Evolutionary conservation across 2,888 invertebrate species (phyloP).

Genomic region (Scaeva pyrastri): DNA sequence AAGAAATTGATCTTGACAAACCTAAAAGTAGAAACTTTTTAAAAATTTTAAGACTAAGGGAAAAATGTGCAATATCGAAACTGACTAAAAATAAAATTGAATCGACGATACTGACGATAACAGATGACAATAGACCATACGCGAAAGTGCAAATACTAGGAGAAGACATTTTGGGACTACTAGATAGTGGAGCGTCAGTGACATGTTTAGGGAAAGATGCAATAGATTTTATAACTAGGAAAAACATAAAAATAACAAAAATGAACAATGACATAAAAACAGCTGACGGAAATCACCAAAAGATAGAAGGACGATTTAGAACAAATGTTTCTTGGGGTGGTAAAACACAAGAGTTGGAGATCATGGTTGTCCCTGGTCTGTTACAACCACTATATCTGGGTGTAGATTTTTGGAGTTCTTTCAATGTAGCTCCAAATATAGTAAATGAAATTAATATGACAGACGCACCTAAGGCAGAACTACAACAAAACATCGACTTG

Average conservation of each 20-base stretch:
- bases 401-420: background rate
- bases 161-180: background rate
- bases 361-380: background rate
- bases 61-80: background rate
- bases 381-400: background rate
- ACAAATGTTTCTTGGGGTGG: conserved; percentile 1
- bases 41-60: background rate
- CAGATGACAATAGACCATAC: conserved; percentile 22
- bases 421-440: background rate
- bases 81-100: background rate
- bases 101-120: background rate
- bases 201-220: conserved; percentile 16
- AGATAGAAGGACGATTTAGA: background rate
- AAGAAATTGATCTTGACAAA: background rate
- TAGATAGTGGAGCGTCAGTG: conserved; percentile 20
- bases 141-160: background rate
- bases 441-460: background rate
- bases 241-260: background rate
- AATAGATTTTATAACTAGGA: background rate
- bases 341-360: background rate
- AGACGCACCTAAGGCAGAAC: background rate
- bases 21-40: background rate
- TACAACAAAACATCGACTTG: background rate
- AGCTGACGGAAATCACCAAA: background rate
- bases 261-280: background rate